These are phyloP conservation scores for Drosophila robusta DNA, from an alignment of 2,888 invertebrate species.

Conservation along the genomic window DNA sequence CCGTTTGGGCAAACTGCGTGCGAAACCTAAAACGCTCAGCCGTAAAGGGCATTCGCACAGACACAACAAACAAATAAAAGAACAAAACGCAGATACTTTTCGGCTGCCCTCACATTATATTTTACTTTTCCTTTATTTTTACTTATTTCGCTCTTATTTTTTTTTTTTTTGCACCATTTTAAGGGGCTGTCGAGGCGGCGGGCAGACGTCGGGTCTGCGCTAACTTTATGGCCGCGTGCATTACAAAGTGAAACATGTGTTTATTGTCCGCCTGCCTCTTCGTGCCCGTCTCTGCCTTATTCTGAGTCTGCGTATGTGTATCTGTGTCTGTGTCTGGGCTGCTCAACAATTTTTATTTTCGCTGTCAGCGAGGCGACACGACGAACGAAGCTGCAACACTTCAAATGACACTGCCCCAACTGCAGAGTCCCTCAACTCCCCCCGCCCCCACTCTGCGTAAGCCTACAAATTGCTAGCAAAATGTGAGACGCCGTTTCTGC, in stretches of 20 bases:
- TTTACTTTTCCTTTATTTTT: slow-evolving; percentile 32
- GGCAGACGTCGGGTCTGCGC: slow-evolving; percentile 4
- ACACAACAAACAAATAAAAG: slow-evolving; percentile 29
- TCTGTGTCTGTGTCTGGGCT: slow-evolving; percentile 45
- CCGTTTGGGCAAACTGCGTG: slow-evolving; percentile 8
- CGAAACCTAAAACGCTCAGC: slow-evolving; percentile 11
- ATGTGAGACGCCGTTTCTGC: slow-evolving; percentile 44
- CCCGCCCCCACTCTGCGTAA: no score
- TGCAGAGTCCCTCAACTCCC: background rate
- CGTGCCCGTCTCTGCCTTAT: slow-evolving; percentile 4
- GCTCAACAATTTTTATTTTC: slow-evolving; percentile 63
- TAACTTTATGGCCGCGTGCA: slow-evolving; percentile 75
- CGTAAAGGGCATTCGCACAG: slow-evolving; percentile 54
- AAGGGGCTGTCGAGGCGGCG: slow-evolving; percentile 26
- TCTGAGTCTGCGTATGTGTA: background rate
- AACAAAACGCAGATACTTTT: slow-evolving; percentile 66
- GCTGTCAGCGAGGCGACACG: slow-evolving; percentile 71
- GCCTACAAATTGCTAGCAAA: slow-evolving; percentile 31
- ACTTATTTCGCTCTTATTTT: slow-evolving; percentile 2
- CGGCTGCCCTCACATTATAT: slow-evolving; percentile 58
- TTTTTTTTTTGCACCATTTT: slow-evolving; percentile 54
- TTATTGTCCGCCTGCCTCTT: slow-evolving; percentile 68
- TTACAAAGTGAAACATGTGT: slow-evolving; percentile 82
- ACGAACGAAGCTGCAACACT: slow-evolving; percentile 67
- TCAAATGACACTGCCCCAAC: slow-evolving; percentile 56